Base-by-base conservation (phyloP, 2,888 invertebrate species). In the Drosophila tanythrix region DNA sequence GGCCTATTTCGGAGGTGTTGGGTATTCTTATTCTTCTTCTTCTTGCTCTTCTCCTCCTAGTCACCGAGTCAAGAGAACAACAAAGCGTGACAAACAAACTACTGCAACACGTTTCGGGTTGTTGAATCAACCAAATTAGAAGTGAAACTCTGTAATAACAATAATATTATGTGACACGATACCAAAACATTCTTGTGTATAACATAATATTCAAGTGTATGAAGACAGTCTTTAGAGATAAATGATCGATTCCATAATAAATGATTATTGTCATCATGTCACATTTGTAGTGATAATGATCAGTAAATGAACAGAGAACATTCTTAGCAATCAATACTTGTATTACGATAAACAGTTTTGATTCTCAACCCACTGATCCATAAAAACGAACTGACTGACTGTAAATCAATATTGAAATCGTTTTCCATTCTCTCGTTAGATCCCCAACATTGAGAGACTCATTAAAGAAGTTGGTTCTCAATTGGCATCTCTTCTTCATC, bases 1-100 rank as follows among this genome's bases (percentile, higher is more conserved):
- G 89, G 82, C 87, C 87, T 78, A 86, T 66, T 83, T 88, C 63
- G 56, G 61, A 67, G 70, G 70, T 88, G 79, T 80, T 43, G 64
- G 51, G 38, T 58, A 50, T 55, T 74, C 65, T 59, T 40, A 3
- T 57, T 50, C 48, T 48, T 53, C 13, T 2, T 35, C 4, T 7
- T 7, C 52, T 53, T 51, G 21, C 27, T 55, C 46, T 46, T 13
- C 46, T 46, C 15, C 46, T 2, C 8, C 4, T 8, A 25, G 25
- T 25, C 21, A 8, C 61, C 56, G 35, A 78, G 29, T 27, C 27
- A 55, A 27, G 29, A 43, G 53, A 71, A 70, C 38, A 67, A 70
- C 70, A 40, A 66, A 70, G 81, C 84, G 82, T 84, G 89, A 81
- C 81, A 76, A 51, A 7, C 70, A 57, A 63, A 66, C 38, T 36